phyloP scores from a whole-genome alignment of 2,888 invertebrate species.

The Diarsia rubi region DNA sequence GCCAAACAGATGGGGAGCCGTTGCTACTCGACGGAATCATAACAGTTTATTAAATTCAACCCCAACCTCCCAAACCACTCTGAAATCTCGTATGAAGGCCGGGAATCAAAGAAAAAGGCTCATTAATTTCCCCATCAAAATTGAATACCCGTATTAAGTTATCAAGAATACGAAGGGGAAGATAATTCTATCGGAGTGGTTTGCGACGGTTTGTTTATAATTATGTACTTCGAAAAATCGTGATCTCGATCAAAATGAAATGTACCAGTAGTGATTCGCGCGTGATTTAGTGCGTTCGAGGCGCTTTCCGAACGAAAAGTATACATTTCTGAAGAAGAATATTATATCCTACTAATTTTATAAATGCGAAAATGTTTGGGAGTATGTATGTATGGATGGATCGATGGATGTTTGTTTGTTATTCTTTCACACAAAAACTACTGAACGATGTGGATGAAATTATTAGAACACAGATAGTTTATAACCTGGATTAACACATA shows the following conservation, averaged over 20 bases:
- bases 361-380: too few relatives aligned
- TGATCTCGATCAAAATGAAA: neutral
- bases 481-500: too few relatives aligned
- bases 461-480: too few relatives aligned
- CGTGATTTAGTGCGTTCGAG: too few relatives aligned
- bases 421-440: too few relatives aligned
- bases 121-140: neutral
- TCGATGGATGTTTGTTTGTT: too few relatives aligned
- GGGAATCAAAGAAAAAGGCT: neutral
- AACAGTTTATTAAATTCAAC: neutral
- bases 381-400: too few relatives aligned
- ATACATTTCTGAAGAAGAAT: too few relatives aligned
- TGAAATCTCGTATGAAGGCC: neutral
- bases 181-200: neutral
- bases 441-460: too few relatives aligned
- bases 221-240: neutral
- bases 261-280: too few relatives aligned
- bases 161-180: neutral
- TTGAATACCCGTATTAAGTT: neutral
- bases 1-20: constrained; percentile 16
- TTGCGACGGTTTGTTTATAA: neutral
- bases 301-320: too few relatives aligned
- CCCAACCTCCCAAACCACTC: neutral
- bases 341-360: too few relatives aligned
- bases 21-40: neutral